phyloP scores from a whole-genome alignment of 2,113 vertebrate species.

The Nyctereutes procyonoides region DNA sequence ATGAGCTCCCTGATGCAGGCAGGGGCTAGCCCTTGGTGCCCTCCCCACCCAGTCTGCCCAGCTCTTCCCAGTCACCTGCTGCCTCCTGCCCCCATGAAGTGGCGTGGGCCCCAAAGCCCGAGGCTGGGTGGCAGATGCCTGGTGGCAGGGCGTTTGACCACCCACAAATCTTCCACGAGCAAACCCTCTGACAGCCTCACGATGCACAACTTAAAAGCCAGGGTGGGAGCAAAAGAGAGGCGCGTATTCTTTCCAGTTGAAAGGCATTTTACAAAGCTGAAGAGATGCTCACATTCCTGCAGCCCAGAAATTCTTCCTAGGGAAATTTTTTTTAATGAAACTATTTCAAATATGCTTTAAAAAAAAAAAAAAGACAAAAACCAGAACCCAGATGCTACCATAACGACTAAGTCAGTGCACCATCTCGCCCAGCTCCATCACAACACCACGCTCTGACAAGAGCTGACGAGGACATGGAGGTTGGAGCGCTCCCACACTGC shows the following conservation, averaged over 20 bases:
- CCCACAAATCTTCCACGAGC: background rate
- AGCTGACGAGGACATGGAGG: rapidly evolving
- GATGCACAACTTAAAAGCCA: rapidly evolving
- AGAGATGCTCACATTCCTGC: background rate
- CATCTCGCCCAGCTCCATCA: background rate
- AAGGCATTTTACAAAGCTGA: background rate
- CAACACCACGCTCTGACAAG: rapidly evolving
- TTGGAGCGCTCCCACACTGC: rapidly evolving
- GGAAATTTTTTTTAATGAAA: too few species aligned
- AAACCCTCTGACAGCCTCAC: background rate
- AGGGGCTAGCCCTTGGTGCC: background rate
- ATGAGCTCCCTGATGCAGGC: rapidly evolving
- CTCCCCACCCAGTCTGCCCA: rapidly evolving
- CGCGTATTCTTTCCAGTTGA: background rate
- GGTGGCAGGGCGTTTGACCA: background rate
- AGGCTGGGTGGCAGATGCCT: background rate
- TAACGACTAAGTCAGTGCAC: rapidly evolving
- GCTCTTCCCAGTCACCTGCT: background rate
- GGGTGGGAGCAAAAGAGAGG: rapidly evolving
- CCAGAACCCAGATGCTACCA: background rate
- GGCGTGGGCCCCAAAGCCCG: background rate
- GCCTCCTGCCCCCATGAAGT: rapidly evolving
- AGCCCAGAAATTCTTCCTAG: background rate
- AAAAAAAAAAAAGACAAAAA: background rate
- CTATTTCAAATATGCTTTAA: background rate